phyloP scores from a whole-genome alignment of 2,888 invertebrate species.

The Plusia festucae region DNA sequence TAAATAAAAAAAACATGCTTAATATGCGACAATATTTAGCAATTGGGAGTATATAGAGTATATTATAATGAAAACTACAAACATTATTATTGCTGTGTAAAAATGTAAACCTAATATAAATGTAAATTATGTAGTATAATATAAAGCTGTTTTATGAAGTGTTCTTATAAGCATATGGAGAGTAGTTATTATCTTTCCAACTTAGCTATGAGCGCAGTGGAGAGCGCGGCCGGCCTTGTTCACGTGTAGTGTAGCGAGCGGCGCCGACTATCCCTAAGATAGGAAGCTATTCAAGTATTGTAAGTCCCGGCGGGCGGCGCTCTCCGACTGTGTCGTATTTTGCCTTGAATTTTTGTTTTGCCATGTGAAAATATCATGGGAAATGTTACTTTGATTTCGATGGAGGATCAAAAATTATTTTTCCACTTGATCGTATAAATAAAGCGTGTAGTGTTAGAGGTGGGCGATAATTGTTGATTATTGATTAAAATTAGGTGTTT shows the following conservation, averaged over 20 bases:
- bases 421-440: conserved; percentile 87
- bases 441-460: conserved; percentile 87
- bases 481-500: conserved; percentile 88
- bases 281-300: conserved; percentile 53
- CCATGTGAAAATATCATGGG: conserved; percentile 79
- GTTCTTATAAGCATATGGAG: conserved; percentile 87
- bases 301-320: conserved; percentile 57
- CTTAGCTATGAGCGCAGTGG: conserved; percentile 56
- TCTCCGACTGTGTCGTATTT: conserved; percentile 63
- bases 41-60: conserved; percentile 86
- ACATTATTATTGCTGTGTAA: conserved; percentile 88
- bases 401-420: conserved; percentile 87
- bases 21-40: conserved; percentile 89
- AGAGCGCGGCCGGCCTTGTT: conserved; percentile 55
- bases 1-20: conserved; percentile 77
- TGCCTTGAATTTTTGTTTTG: conserved; percentile 83
- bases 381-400: conserved; percentile 83
- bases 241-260: conserved; percentile 55
- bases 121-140: conserved; percentile 89
- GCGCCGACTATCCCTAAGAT: conserved; percentile 36
- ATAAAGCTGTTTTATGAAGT: conserved; percentile 88
- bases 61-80: conserved; percentile 86
- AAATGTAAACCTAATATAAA: conserved; percentile 88
- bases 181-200: conserved; percentile 74
- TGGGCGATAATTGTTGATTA: conserved; percentile 89